These are phyloP conservation scores for Sitta europaea DNA, from an alignment of 2,113 vertebrate species.

Conservation along the genomic window DNA sequence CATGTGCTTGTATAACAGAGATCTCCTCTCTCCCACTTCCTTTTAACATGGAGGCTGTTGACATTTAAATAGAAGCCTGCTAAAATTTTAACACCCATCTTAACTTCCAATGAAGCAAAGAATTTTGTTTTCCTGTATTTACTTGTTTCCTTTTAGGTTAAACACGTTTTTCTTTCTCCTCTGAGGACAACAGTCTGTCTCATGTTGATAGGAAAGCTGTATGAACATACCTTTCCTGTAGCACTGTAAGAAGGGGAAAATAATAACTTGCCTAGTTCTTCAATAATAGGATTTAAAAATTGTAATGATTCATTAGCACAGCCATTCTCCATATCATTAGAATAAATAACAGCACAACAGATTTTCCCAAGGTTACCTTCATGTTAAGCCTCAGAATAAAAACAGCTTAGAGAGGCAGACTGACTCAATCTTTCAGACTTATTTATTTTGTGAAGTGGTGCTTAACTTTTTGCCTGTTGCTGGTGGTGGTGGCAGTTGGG, in stretches of 20 bases:
- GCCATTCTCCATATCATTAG: background rate
- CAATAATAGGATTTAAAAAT: background rate
- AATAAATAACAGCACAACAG: background rate
- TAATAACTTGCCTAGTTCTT: background rate
- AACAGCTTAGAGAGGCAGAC: background rate
- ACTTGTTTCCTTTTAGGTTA: background rate
- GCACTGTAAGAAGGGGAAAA: background rate
- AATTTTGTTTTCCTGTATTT: background rate
- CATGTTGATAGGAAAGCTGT: background rate
- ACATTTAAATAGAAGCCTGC: background rate
- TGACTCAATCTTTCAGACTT: background rate
- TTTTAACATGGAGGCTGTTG: background rate
- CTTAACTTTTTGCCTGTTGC: background rate
- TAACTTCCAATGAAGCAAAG: background rate
- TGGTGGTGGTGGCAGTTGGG: background rate
- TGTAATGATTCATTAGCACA: background rate
- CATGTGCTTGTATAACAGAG: background rate
- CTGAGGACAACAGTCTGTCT: background rate
- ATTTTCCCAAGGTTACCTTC: constrained; percentile 8
- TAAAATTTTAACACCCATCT: background rate
- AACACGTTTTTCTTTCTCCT: background rate
- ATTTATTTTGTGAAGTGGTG: background rate
- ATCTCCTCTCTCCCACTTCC: background rate
- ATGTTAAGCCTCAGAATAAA: background rate
- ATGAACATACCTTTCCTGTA: background rate